Evolutionary conservation across 2,113 vertebrate genomes (phyloP), one percentile per base, ranked within the genome.

Genomic region (Willisornis vidua): DNA sequence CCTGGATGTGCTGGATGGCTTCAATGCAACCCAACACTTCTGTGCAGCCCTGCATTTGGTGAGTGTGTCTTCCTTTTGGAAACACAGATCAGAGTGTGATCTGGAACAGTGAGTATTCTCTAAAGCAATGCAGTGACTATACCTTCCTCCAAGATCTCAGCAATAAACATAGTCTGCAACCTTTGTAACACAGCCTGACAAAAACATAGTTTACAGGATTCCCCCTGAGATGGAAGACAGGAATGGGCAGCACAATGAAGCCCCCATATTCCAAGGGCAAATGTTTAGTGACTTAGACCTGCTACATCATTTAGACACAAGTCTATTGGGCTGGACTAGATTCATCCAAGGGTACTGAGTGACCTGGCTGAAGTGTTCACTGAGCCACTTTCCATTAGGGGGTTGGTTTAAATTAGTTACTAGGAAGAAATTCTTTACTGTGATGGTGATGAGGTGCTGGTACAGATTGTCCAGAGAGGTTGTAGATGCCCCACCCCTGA

Each of bases 21-120:
- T 72, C 70, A 28, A 25, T 48, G 29, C 5, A 13, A 58, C 48
- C 31, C 33, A 57, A 19, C 18, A 68, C 13, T 49, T n/a, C 29
- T 48, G 26, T 29, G 35, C 16, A 17, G 35, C 46, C 35, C 3
- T 1, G 24, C 2, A 0, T 57, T 81, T 0, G 0, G 35, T 35
- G 19, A 3, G 0, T 24, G 29, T 0, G 0, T 17, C 79, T 75
- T 55, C 19, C 23, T 33, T 77, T n/a, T 37, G 66, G 59, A 82
- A 78, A 54, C 22, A 48, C 37, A 6, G 45, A 20, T 5, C 2
- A 41, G 22, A 19, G 3, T 7, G 10, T 45, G 57, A 76, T 54
- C 28, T 54, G 80, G 79, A 61, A 82, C 83, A 75, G 8, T 31
- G 28, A 55, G 28, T 14, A 5, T 83, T 76, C 89, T 67, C 72